Evolutionary conservation across 2,888 invertebrate species (phyloP).

Genomic region (Deilephila porcellus): DNA sequence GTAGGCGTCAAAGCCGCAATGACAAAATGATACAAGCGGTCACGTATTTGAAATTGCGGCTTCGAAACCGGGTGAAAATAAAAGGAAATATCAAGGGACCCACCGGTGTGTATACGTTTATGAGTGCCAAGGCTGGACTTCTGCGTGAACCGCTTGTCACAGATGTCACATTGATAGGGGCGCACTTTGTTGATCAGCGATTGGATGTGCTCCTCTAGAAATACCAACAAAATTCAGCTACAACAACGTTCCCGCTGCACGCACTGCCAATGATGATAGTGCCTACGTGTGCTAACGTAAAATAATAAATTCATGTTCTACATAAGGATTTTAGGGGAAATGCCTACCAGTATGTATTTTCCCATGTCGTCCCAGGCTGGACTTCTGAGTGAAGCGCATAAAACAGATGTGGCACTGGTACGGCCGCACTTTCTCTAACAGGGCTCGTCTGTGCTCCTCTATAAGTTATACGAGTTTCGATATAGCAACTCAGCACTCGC

Average conservation of each 20-base stretch:
- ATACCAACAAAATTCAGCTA: constrained; percentile 84
- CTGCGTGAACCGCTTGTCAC: constrained; percentile 92
- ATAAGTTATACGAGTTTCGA: constrained; percentile 83
- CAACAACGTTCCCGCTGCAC: constrained; percentile 71
- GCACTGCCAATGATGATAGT: constrained; percentile 63
- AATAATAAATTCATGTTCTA: constrained; percentile 76
- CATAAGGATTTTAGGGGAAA: constrained; percentile 83
- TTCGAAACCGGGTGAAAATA: constrained; percentile 76
- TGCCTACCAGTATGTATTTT: constrained; percentile 88
- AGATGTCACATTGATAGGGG: constrained; percentile 89
- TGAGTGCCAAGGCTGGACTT: constrained; percentile 93
- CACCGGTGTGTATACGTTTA: constrained; percentile 91
- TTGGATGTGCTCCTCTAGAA: constrained; percentile 86
- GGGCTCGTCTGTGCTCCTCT: constrained; percentile 86
- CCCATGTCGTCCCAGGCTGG: constrained; percentile 90
- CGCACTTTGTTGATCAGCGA: constrained; percentile 86
- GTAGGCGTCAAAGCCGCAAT: constrained; percentile 80
- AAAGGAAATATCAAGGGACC: constrained; percentile 81
- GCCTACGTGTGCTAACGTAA: constrained; percentile 78
- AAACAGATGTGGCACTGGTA: constrained; percentile 90
- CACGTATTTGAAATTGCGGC: constrained; percentile 67
- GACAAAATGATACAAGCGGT: constrained; percentile 43
- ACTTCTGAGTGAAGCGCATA: constrained; percentile 90
- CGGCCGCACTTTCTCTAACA: constrained; percentile 86
- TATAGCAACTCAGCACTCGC: constrained; percentile 77